Percentiles rank a stretch among this genome's conserved stretches.
These are phyloP conservation scores for Nomada goodeniana DNA, from an alignment of 2,888 invertebrate species.

Conservation along the genomic window DNA sequence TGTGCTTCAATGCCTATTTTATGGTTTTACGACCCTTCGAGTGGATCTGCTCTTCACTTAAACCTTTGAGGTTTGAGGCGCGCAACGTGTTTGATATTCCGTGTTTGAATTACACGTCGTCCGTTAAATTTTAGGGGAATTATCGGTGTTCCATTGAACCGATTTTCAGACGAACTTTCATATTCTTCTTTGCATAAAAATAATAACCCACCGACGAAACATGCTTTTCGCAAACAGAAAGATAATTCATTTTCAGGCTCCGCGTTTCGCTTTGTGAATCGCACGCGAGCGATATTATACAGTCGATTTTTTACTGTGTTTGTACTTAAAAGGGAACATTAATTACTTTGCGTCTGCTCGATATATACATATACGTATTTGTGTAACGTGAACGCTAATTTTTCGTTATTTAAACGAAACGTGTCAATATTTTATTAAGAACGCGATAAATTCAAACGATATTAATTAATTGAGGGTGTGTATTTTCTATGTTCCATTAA, in stretches of 20 bases:
- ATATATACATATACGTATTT: not conserved
- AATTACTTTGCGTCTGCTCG: conserved; percentile 22
- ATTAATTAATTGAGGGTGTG: conserved; percentile 30
- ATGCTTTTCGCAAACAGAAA: not conserved
- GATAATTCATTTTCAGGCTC: not conserved
- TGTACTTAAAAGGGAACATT: conserved; percentile 5
- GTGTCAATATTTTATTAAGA: not conserved
- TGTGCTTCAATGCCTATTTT: not conserved
- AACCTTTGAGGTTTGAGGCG: not conserved
- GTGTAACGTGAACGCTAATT: not conserved
- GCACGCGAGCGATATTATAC: not conserved
- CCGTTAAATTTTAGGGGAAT: too few species aligned
- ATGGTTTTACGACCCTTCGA: not conserved
- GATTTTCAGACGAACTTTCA: not conserved
- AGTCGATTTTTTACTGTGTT: not conserved
- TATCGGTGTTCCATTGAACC: not conserved
- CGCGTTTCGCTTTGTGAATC: too few species aligned
- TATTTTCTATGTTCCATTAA: too few species aligned
- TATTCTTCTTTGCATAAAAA: not conserved
- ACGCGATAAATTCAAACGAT: not conserved
- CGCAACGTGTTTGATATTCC: too few species aligned
- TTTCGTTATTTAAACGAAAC: not conserved
- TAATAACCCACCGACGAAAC: not conserved
- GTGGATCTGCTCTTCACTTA: not conserved
- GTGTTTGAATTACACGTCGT: too few species aligned